Percentiles rank a stretch among this genome's conserved stretches.
Evolutionary conservation across 1,140 invertebrate genomes (phyloP).

Genomic region (Pseudomyrmex concolor): DNA sequence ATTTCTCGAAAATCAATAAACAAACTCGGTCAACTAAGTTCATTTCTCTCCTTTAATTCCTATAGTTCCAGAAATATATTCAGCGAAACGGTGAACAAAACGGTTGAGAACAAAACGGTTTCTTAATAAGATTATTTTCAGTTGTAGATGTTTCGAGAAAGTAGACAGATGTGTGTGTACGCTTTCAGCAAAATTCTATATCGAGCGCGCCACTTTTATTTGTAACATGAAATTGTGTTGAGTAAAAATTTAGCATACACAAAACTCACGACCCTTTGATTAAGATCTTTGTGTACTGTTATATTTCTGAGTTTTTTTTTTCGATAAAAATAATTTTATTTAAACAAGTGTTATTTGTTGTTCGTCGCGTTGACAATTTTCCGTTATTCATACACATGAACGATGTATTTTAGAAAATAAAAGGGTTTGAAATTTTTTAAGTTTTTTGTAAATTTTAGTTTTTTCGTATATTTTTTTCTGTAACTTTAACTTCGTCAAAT

Average conservation of each 20-base stretch:
- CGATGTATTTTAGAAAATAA: no score
- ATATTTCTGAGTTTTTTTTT: no score
- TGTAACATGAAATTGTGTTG: no score
- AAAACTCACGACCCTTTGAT: background rate
- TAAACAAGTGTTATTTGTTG: no score
- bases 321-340: no score
- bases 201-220: slow-evolving; percentile 23
- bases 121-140: slow-evolving; percentile 32
- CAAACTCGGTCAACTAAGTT: background rate
- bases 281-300: no score
- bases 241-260: background rate
- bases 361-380: background rate
- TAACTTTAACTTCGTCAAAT: background rate
- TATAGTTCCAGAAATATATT: background rate
- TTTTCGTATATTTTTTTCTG: no score
- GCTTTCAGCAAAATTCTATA: slow-evolving; percentile 30
- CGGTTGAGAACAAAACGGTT: background rate
- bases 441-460: no score
- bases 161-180: background rate
- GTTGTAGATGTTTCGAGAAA: background rate
- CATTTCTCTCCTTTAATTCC: slow-evolving; percentile 5
- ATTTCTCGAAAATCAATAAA: background rate
- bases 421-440: no score
- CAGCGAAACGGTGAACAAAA: no score
- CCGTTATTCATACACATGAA: background rate